Percentiles rank a stretch among this genome's conserved stretches.
These are phyloP conservation scores for Fukomys damarensis DNA, from an alignment of 2,113 vertebrate species.

Conservation along the genomic window DNA sequence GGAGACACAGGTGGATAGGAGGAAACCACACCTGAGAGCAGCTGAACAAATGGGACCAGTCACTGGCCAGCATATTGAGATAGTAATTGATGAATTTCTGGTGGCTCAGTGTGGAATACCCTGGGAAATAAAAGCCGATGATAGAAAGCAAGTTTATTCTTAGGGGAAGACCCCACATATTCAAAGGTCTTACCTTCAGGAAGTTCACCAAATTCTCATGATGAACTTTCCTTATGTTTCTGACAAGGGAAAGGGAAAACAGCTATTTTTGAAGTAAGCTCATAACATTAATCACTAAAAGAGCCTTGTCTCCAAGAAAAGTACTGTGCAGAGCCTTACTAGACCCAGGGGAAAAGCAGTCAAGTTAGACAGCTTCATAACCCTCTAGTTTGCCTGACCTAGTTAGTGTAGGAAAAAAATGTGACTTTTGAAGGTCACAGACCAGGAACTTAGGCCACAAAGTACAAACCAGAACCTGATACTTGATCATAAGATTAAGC, in stretches of 20 bases:
- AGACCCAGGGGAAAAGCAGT: neutral
- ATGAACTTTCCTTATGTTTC: neutral
- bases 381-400: neutral
- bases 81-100: neutral
- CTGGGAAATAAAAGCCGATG: neutral
- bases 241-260: neutral
- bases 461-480: neutral
- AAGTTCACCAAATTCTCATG: neutral
- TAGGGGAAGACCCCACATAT: neutral
- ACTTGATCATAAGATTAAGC: neutral
- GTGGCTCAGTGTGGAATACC: neutral
- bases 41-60: neutral
- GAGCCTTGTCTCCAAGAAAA: neutral
- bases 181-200: neutral
- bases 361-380: neutral
- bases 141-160: neutral
- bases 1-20: neutral
- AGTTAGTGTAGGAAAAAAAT: neutral
- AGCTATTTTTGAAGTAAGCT: neutral
- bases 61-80: neutral
- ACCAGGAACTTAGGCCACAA: neutral
- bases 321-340: neutral
- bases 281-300: neutral
- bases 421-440: neutral
- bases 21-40: neutral